phyloP scores from a whole-genome alignment of 23 tunicate species.

The Halocynthia roretzi region DNA sequence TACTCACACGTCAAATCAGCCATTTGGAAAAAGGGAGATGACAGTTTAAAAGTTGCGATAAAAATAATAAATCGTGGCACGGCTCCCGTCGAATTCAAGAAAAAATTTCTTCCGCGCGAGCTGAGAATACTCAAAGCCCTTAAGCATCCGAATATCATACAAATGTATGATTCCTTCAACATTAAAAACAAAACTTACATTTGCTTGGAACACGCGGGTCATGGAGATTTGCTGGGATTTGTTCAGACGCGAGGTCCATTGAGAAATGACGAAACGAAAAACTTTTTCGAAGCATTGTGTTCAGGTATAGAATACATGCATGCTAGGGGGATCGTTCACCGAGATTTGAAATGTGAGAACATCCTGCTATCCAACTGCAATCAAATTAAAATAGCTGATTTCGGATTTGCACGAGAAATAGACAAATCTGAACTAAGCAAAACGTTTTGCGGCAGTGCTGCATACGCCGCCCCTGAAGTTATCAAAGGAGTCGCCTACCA shows the following conservation, averaged over 20 bases:
- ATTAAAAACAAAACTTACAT: slow-evolving; percentile 54
- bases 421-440: slow-evolving; percentile 12
- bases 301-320: slow-evolving; percentile 53
- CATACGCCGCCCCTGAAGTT: slow-evolving; percentile 76
- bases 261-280: slow-evolving; percentile 33
- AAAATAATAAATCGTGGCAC: slow-evolving; percentile 63
- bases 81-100: slow-evolving; percentile 47
- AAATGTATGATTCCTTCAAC: slow-evolving; percentile 43
- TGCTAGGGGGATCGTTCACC: slow-evolving; percentile 26
- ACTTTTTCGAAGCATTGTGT: slow-evolving; percentile 34
- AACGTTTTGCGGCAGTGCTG: slow-evolving; percentile 80
- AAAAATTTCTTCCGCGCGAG: slow-evolving; percentile 76
- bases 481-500: slow-evolving; percentile 52
- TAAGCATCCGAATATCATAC: slow-evolving; percentile 46
- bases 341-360: slow-evolving; percentile 77
- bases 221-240: slow-evolving; percentile 58
- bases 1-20: slow-evolving; percentile 66
- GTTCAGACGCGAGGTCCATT: slow-evolving; percentile 47
- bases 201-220: slow-evolving; percentile 44
- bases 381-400: slow-evolving; percentile 51
- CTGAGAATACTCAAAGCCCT: slow-evolving; percentile 23
- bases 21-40: slow-evolving; percentile 45
- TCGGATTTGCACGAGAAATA: slow-evolving; percentile 50
- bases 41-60: slow-evolving; percentile 30
- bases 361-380: slow-evolving; percentile 26